These are phyloP conservation scores for Cryptomyrus ogoouensis DNA, from an alignment of 2,113 vertebrate species.

Conservation along the genomic window DNA sequence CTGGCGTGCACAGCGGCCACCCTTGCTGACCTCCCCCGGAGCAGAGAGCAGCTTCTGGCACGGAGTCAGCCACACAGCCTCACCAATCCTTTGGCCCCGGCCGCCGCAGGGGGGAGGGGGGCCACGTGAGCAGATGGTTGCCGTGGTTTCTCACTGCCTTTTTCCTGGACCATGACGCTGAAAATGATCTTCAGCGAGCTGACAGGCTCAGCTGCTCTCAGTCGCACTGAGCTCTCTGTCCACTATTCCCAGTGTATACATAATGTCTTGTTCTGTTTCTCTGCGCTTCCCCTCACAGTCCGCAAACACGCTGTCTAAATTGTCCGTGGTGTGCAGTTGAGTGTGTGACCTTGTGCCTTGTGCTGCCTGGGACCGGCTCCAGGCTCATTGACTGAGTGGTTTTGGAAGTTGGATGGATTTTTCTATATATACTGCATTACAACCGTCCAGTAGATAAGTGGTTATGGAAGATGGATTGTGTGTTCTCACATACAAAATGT, in stretches of 20 bases:
- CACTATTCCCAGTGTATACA: neutral
- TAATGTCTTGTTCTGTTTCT: neutral
- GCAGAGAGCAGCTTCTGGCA: neutral
- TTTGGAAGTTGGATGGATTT: neutral
- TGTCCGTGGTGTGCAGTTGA: neutral
- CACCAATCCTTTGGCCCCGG: neutral
- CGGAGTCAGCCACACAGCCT: neutral
- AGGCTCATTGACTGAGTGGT: neutral
- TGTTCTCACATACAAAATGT: neutral
- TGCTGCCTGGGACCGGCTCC: neutral
- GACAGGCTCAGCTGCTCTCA: neutral
- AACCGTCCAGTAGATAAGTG: neutral
- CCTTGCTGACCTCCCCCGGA: neutral
- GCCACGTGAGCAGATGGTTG: neutral
- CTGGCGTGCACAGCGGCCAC: neutral
- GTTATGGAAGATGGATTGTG: neutral
- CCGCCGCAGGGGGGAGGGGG: neutral
- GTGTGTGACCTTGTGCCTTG: neutral
- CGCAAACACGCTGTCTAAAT: neutral
- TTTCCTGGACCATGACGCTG: neutral
- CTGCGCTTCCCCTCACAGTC: neutral
- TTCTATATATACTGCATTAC: neutral
- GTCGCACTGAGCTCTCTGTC: neutral
- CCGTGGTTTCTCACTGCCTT: neutral
- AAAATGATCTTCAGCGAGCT: neutral